phyloP scores from a whole-genome alignment of 2,113 vertebrate species.

The Myotis brandtii region DNA sequence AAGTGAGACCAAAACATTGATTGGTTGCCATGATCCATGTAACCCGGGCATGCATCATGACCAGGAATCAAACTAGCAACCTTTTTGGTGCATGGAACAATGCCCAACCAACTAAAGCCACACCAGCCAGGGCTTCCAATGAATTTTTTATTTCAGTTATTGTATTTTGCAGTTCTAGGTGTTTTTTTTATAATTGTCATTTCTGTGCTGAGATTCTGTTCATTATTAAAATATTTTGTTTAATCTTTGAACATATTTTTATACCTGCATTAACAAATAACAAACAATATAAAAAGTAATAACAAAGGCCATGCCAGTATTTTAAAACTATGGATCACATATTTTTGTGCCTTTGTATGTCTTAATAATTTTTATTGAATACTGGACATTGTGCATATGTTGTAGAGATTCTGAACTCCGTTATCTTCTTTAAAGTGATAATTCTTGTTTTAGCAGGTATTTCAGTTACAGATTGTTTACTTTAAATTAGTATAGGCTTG shows the following conservation, averaged over 20 bases:
- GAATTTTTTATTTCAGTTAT: slow-evolving; percentile 39
- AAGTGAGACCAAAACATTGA: background rate
- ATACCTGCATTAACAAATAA: background rate
- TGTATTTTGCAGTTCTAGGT: background rate
- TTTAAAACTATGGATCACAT: background rate
- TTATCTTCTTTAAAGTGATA: background rate
- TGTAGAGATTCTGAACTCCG: background rate
- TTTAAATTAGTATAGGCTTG: background rate
- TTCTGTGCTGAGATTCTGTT: background rate
- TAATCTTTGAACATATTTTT: background rate
- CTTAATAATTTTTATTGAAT: background rate
- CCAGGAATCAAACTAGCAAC: background rate
- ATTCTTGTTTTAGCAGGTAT: slow-evolving; percentile 17
- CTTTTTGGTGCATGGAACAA: background rate
- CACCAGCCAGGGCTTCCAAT: background rate
- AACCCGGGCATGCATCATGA: background rate
- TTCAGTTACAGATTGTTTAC: background rate
- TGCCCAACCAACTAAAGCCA: background rate
- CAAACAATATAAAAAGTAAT: background rate
- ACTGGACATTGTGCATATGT: background rate
- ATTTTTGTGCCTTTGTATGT: background rate
- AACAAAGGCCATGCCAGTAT: background rate
- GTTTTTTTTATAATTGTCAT: slow-evolving; percentile 36
- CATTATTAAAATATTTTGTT: background rate
- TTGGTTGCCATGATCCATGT: background rate